Percentiles rank a stretch among this genome's conserved stretches.
Conservation (phyloP, 2,888 invertebrate genomes). For the Cosmopolites sordidus region DNA sequence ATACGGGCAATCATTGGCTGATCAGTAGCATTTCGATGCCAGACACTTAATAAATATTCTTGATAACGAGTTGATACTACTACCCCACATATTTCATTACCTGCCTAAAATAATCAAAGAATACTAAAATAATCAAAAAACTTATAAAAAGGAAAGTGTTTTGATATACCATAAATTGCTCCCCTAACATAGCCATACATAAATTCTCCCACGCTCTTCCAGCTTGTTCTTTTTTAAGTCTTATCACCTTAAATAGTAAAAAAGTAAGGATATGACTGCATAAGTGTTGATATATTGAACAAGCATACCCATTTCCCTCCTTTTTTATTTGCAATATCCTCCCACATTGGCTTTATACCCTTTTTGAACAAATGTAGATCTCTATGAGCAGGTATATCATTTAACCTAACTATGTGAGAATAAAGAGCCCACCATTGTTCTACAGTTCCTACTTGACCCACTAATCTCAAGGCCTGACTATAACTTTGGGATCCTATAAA, state of each 20-base stretch:
- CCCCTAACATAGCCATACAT: slow-evolving; percentile 96
- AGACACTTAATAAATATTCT: slow-evolving; percentile 94
- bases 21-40: slow-evolving; percentile 95
- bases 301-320: slow-evolving; percentile 92
- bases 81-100: slow-evolving; percentile 96
- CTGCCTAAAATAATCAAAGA: slow-evolving; percentile 60
- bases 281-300: not conserved
- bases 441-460: slow-evolving; percentile 84
- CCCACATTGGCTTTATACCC: slow-evolving; percentile 99
- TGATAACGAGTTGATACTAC: slow-evolving; percentile 93
- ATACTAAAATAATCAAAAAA: too few species aligned
- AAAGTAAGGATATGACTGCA: not conserved
- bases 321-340: slow-evolving; percentile 91
- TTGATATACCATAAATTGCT: slow-evolving; percentile 82
- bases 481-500: slow-evolving; percentile 43
- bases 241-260: slow-evolving; percentile 57
- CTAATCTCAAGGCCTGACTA: slow-evolving; percentile 67
- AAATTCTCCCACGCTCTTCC: slow-evolving; percentile 98
- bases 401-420: slow-evolving; percentile 84
- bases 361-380: slow-evolving; percentile 97
- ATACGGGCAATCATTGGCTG: slow-evolving; percentile 83
- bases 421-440: slow-evolving; percentile 98
- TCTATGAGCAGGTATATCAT: slow-evolving; percentile 84
- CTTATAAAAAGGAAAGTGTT: slow-evolving; percentile 5
- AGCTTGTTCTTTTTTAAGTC: slow-evolving; percentile 89